These are phyloP conservation scores for Apodemus agrarius DNA, from an alignment of 2,797 vertebrate species.

Conservation along the genomic window DNA sequence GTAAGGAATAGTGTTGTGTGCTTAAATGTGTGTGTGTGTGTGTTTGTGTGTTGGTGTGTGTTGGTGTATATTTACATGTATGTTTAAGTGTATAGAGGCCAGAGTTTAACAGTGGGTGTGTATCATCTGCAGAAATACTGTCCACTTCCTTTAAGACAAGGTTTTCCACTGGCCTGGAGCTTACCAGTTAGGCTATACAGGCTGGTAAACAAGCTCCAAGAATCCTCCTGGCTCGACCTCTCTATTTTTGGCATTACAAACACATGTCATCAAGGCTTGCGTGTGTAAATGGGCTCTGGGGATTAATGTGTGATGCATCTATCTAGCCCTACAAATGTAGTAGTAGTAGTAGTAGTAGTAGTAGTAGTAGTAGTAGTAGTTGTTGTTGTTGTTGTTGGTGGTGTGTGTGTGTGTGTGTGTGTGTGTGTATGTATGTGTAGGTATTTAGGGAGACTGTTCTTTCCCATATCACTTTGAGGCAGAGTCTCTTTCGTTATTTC, in stretches of 20 bases:
- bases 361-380: too few relatives aligned
- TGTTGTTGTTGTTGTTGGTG: background rate
- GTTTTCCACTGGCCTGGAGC: background rate
- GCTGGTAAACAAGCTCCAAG: background rate
- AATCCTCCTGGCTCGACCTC: background rate
- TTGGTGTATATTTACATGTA: background rate
- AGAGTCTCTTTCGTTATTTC: background rate
- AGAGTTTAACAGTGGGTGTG: background rate
- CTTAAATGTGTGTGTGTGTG: background rate
- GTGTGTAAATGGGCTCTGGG: background rate
- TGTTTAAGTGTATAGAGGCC: background rate
- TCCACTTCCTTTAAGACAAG: background rate
- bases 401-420: background rate
- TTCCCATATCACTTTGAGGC: background rate
- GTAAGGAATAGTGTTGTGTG: background rate
- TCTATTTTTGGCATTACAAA: background rate
- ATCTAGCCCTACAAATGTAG: background rate
- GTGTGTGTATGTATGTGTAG: background rate
- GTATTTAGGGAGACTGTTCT: background rate
- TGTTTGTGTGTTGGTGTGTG: background rate
- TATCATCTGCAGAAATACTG: background rate
- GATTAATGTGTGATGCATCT: background rate
- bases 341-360: too few relatives aligned
- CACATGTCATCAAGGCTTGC: background rate
- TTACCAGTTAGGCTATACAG: background rate